Evolutionary conservation across 2,113 vertebrate genomes (phyloP).

Genomic region (Festucalex cinctus): DNA sequence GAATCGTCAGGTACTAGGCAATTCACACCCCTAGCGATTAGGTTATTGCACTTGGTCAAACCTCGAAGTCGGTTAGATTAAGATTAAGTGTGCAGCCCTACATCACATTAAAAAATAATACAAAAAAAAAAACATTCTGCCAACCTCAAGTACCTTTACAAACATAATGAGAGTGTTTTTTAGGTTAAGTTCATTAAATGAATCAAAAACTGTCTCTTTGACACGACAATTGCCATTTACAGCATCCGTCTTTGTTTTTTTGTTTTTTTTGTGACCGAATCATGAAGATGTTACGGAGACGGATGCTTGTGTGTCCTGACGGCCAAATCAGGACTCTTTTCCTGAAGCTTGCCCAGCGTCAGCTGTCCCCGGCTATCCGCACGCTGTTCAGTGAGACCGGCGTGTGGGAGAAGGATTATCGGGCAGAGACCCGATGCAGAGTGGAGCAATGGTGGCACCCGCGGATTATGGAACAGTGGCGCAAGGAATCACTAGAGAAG

Average conservation of each 20-base stretch:
- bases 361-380: conserved; percentile 43
- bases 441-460: conserved; percentile 89
- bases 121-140: neutral
- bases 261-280: conserved; percentile 37
- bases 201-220: neutral
- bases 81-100: too few relatives aligned
- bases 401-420: conserved; percentile 84
- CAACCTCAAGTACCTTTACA: too few relatives aligned
- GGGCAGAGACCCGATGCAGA: conserved; percentile 76
- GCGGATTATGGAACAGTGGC: conserved; percentile 78
- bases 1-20: too few relatives aligned
- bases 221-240: neutral
- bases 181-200: neutral
- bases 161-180: neutral
- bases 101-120: too few relatives aligned
- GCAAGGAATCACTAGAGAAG: conserved; percentile 61
- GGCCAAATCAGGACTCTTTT: conserved; percentile 8
- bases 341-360: neutral
- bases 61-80: too few relatives aligned
- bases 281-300: conserved; percentile 69
- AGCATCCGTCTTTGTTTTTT: conserved; percentile 13
- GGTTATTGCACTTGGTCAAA: too few relatives aligned
- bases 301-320: conserved; percentile 50
- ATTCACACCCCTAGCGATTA: too few relatives aligned
- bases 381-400: conserved; percentile 85